phyloP scores from a whole-genome alignment of 2,113 vertebrate genomes.

The Pluvialis apricaria region DNA sequence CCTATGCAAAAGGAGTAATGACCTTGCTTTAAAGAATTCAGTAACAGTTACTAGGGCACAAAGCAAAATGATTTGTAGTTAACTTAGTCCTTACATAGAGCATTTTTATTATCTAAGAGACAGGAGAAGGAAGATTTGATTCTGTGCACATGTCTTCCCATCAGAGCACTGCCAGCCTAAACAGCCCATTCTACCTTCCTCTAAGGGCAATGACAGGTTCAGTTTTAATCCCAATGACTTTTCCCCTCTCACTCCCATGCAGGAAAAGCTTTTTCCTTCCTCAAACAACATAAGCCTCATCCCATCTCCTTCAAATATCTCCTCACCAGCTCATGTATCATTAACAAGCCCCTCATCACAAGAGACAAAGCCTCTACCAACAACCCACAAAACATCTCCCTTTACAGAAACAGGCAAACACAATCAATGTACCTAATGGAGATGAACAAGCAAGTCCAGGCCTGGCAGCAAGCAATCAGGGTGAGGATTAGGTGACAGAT shows the following conservation, averaged over 20 bases:
- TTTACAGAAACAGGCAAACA: not conserved
- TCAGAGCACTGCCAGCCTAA: not conserved
- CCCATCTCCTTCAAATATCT: not conserved
- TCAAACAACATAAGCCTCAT: not conserved
- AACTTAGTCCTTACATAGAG: not conserved
- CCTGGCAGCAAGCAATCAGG: not conserved
- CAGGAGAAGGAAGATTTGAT: not conserved
- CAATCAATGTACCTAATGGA: not conserved
- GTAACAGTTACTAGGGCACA: not conserved
- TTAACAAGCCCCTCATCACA: not conserved
- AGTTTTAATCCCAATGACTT: not conserved
- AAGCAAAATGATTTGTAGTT: not conserved
- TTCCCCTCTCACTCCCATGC: accelerated
- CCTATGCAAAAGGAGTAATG: not conserved
- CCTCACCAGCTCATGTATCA: not conserved
- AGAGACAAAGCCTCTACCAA: not conserved
- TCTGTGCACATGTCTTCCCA: not conserved
- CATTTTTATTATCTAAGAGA: not conserved
- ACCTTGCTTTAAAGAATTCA: not conserved
- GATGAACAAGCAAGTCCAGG: not conserved
- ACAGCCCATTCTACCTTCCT: not conserved
- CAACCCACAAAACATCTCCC: not conserved
- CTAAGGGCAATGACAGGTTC: not conserved
- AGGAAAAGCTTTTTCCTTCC: not conserved
- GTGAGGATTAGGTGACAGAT: not conserved